Percentiles rank a stretch among this genome's conserved stretches.
These are phyloP conservation scores for Agapornis roseicollis DNA, from an alignment of 2,113 vertebrate species.

Conservation along the genomic window DNA sequence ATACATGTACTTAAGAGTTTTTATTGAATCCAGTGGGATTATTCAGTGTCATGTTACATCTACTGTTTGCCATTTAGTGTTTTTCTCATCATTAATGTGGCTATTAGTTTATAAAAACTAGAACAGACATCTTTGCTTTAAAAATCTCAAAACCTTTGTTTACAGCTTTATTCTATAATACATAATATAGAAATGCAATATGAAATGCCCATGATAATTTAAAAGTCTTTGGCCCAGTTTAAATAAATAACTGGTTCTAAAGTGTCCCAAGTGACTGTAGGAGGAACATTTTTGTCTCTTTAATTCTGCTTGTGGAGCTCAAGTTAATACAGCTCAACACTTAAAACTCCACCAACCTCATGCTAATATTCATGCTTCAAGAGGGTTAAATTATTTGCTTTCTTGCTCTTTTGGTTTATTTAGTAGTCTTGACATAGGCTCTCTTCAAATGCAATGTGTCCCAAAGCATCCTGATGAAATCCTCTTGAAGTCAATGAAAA, in stretches of 20 bases:
- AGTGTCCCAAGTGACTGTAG: neutral
- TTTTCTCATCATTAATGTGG: neutral
- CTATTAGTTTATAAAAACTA: neutral
- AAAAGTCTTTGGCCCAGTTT: neutral
- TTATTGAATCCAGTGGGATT: neutral
- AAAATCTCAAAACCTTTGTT: neutral
- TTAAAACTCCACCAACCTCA: neutral
- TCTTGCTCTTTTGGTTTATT: neutral
- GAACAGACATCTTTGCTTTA: neutral
- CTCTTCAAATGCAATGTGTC: neutral
- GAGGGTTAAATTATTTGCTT: neutral
- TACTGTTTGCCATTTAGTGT: neutral
- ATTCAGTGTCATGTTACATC: fast-evolving
- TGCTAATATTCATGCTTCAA: neutral
- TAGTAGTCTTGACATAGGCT: neutral
- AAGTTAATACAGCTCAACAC: neutral
- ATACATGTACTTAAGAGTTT: neutral
- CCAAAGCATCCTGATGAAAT: neutral
- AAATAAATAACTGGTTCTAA: neutral
- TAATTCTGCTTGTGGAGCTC: neutral
- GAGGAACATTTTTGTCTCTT: neutral
- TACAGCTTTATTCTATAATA: neutral
- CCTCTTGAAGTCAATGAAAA: neutral
- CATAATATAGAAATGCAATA: neutral
- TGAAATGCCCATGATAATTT: neutral